phyloP scores from a whole-genome alignment of 1,140 invertebrate genomes.

The Sminthurides bifidus region DNA sequence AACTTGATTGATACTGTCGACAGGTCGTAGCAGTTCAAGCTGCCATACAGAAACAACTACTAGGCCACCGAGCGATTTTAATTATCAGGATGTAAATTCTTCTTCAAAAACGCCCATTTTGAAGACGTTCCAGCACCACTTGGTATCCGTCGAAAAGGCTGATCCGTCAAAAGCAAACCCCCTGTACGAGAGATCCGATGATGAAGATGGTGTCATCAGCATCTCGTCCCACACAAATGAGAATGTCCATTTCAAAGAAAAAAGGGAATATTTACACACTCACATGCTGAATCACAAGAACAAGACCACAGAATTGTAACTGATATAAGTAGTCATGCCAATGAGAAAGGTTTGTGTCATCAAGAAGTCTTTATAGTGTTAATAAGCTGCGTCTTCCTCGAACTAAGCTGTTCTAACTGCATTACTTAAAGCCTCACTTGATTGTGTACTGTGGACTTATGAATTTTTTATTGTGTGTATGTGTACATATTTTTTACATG shows the following conservation, averaged over 20 bases:
- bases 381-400: too few species aligned
- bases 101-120: constrained; percentile 41
- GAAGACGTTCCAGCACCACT: constrained; percentile 35
- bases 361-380: too few species aligned
- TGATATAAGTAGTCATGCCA: constrained; percentile 6
- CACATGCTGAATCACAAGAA: constrained; percentile 14
- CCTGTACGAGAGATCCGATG: constrained; percentile 48
- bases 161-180: constrained; percentile 45
- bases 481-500: too few species aligned
- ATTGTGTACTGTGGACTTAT: too few species aligned
- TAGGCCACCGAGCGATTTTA: constrained; percentile 53
- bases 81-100: constrained; percentile 37
- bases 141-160: constrained; percentile 35
- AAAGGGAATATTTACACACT: constrained; percentile 51
- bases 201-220: constrained; percentile 46
- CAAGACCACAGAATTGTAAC: constrained; percentile 18
- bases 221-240: constrained; percentile 58
- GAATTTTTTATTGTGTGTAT: too few species aligned
- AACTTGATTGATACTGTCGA: constrained; percentile 8
- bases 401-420: too few species aligned
- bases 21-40: constrained; percentile 37
- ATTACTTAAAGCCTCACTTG: too few species aligned
- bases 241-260: constrained; percentile 69
- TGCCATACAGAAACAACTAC: constrained; percentile 69
- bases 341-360: too few species aligned